Percentiles rank a stretch among this genome's conserved stretches.
Evolutionary conservation across 2,888 invertebrate genomes (phyloP).

Genomic region (Neria commutata): DNA sequence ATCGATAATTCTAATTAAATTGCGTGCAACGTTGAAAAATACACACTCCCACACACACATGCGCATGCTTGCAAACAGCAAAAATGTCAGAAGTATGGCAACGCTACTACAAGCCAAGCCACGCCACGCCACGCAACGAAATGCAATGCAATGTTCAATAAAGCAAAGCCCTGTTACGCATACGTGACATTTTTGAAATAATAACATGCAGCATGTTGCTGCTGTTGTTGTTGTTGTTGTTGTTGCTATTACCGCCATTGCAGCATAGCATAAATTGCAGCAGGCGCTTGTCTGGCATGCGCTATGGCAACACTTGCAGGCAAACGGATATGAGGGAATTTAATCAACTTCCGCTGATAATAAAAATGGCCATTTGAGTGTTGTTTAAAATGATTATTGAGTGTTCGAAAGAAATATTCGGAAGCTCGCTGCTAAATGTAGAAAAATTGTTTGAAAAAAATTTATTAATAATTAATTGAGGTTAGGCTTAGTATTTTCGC

Average conservation of each 20-base stretch:
- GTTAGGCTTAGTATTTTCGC: no score
- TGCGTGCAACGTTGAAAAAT: conserved; percentile 34
- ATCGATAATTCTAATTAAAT: conserved; percentile 53
- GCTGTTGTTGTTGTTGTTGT: conserved; percentile 6
- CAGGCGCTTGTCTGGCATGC: conserved; percentile 12
- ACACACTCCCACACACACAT: no score
- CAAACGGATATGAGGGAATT: conserved; percentile 7
- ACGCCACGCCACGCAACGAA: neutral
- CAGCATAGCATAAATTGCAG: conserved; percentile 3
- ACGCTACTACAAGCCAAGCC: neutral
- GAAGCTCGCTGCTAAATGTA: no score
- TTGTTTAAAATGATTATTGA: no score
- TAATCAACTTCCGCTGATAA: conserved; percentile 8
- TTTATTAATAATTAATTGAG: neutral
- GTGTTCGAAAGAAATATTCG: no score
- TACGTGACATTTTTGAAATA: conserved; percentile 31
- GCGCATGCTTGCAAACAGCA: no score
- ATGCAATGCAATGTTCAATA: neutral
- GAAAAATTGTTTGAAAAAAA: neutral
- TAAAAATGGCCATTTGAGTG: no score
- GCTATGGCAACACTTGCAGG: conserved; percentile 21
- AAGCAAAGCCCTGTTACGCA: conserved; percentile 11
- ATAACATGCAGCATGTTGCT: neutral
- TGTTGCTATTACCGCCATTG: conserved; percentile 12
- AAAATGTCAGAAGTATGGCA: conserved; percentile 8